Evolutionary conservation across 2,797 vertebrate genomes (phyloP).

Genomic region (Sebastes dallii): DNA sequence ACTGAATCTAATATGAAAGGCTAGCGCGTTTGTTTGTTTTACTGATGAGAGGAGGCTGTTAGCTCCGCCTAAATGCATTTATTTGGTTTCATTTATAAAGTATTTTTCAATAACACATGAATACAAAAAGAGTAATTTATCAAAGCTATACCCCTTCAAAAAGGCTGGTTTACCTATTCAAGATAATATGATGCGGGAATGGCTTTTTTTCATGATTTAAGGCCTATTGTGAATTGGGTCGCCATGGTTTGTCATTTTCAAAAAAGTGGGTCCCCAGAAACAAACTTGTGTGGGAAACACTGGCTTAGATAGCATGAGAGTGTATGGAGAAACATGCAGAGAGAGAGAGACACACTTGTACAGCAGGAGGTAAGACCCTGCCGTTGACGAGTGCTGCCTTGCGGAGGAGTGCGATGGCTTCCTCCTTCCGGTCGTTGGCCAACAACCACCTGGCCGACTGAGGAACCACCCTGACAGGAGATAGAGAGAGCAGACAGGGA

Average conservation of each 20-base stretch:
- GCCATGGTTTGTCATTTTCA: no score
- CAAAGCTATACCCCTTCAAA: no score
- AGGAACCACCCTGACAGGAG: slow-evolving; percentile 64
- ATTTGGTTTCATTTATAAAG: no score
- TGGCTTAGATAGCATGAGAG: background rate
- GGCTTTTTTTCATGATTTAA: rapidly evolving
- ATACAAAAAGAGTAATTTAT: no score
- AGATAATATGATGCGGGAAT: no score
- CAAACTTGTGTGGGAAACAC: background rate
- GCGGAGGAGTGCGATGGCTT: slow-evolving; percentile 84
- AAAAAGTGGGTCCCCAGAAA: background rate
- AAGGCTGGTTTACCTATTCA: no score
- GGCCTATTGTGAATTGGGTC: no score
- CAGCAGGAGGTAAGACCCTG: slow-evolving; percentile 68
- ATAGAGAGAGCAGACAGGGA: background rate
- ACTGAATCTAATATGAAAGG: no score
- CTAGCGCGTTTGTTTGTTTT: no score
- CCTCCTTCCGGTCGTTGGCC: slow-evolving; percentile 80
- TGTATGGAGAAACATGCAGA: background rate
- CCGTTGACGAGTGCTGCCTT: slow-evolving; percentile 86
- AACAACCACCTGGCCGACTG: slow-evolving; percentile 81
- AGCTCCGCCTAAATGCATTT: no score
- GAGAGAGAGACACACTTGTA: slow-evolving; percentile 61
- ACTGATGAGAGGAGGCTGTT: no score
- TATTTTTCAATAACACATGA: no score